Percentiles rank a stretch among this genome's conserved stretches.
These are phyloP conservation scores for Ceratoteleas bidentatus DNA, from an alignment of 1,140 invertebrate species.

Conservation along the genomic window DNA sequence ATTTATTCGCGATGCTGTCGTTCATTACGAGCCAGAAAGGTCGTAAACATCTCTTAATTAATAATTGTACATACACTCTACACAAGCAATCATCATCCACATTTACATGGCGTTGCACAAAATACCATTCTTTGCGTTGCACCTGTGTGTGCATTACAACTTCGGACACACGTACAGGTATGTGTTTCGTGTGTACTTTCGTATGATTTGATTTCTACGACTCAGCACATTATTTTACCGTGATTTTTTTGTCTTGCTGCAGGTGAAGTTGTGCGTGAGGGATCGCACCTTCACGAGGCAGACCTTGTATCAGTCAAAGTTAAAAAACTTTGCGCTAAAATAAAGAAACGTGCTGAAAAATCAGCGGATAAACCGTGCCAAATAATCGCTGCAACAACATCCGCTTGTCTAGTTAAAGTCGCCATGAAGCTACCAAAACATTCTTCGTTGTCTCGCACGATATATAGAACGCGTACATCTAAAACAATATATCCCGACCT, in stretches of 20 bases:
- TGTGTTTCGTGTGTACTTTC: too few relatives aligned
- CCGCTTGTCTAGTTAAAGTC: background rate
- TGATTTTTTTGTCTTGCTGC: constrained; percentile 5
- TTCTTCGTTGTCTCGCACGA: constrained; percentile 1
- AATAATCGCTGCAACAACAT: constrained; percentile 5
- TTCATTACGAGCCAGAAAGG: too few relatives aligned
- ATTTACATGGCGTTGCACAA: too few relatives aligned
- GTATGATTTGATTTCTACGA: too few relatives aligned
- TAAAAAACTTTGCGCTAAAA: background rate
- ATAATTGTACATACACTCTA: too few relatives aligned
- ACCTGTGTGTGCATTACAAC: too few relatives aligned
- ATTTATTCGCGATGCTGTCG: too few relatives aligned
- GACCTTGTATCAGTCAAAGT: background rate
- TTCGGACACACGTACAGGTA: too few relatives aligned
- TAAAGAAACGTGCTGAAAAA: constrained; percentile 1
- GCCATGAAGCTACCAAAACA: constrained; percentile 5
- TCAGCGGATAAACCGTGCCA: constrained; percentile 15
- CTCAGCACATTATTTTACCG: constrained; percentile 6
- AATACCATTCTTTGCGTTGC: too few relatives aligned
- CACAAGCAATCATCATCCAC: too few relatives aligned
- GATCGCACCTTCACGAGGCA: constrained; percentile 4
- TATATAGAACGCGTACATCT: background rate
- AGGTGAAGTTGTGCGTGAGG: constrained; percentile 4
- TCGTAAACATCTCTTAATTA: too few relatives aligned
- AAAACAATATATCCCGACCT: background rate